These are phyloP conservation scores for Anser cygnoides DNA, from an alignment of 2,113 vertebrate genomes.

Conservation along the genomic window DNA sequence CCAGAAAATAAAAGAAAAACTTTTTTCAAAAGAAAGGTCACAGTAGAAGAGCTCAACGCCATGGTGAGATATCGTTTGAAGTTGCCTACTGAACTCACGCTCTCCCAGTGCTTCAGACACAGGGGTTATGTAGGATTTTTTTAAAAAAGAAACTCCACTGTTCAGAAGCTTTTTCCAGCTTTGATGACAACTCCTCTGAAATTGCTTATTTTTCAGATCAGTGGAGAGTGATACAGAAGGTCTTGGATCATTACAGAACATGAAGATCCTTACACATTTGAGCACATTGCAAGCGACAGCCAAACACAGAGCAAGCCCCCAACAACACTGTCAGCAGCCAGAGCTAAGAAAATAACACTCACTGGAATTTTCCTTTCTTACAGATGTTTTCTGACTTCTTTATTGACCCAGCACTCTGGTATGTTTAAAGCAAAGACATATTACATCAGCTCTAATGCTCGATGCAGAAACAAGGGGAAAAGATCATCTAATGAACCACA, in stretches of 20 bases:
- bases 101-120: slow-evolving; percentile 13
- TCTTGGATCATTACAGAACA: slow-evolving; percentile 67
- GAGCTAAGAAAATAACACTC: slow-evolving; percentile 56
- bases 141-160: background rate
- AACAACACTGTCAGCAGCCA: background rate
- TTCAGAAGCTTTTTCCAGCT: slow-evolving; percentile 61
- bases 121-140: slow-evolving; percentile 44
- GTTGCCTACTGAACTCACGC: slow-evolving; percentile 53
- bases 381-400: slow-evolving; percentile 30
- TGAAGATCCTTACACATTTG: slow-evolving; percentile 59
- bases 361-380: slow-evolving; percentile 46
- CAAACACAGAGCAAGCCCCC: slow-evolving; percentile 34
- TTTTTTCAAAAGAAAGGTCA: slow-evolving; percentile 21
- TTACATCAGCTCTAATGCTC: background rate
- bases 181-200: slow-evolving; percentile 65
- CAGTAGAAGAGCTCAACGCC: background rate
- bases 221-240: slow-evolving; percentile 62
- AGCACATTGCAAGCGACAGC: slow-evolving; percentile 54
- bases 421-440: background rate
- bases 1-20: slow-evolving; percentile 43
- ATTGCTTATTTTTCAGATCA: slow-evolving; percentile 78
- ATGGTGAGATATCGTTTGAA: slow-evolving; percentile 33
- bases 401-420: slow-evolving; percentile 17
- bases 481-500: background rate
- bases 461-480: background rate